Evolutionary conservation across 2,113 vertebrate genomes (phyloP), one percentile per base, ranked within the genome.

Genomic region (Petromus typicus): DNA sequence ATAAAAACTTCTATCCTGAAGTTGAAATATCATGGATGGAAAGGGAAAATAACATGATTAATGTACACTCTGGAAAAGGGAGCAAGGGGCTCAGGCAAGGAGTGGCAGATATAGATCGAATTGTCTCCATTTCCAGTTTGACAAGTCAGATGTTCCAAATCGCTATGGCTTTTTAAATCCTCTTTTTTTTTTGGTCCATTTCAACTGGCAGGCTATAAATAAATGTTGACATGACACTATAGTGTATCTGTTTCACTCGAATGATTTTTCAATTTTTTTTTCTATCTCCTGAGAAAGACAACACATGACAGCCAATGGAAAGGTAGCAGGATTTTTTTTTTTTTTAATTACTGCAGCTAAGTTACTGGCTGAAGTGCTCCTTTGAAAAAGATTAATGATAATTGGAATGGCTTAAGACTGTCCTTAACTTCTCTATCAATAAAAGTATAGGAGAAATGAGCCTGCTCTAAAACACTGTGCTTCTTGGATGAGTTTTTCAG

Each of bases 141-240:
- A 96, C 48, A 95, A 81, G 79, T 63, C 75, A 97, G 91, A 89
- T 73, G 71, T 82, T 73, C 79, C 76, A 94, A 34, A 95, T 94
- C 7, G 51, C 76, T 92, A 85, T 20, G 22, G 86, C 51, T 86
- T 88, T 69, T 63, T 92, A 97, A 97, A 94, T 67, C 37, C 23
- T 93, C 79, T 4, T 83, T 32, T 73, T 54, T 80, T 83, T 5
- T 78, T 23, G 37, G 6, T 48, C 37, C 48, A 69, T 91, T 45
- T 85, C 84, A 89, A 92, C 61, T 76, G 90, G 17, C 78, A 97
- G 86, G n/a, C n/a, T 22, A 91, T 97, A 97, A 94, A 96, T 54
- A 83, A 78, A 84, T 64, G 57, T 8, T 69, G 66, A 57, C 57
- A 96, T 78, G 61, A 6, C 14, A 83, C 86, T 69, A 90, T 78